These are phyloP conservation scores for Pseudorasbora parva DNA, from an alignment of 2,113 vertebrate genomes.

Conservation along the genomic window DNA sequence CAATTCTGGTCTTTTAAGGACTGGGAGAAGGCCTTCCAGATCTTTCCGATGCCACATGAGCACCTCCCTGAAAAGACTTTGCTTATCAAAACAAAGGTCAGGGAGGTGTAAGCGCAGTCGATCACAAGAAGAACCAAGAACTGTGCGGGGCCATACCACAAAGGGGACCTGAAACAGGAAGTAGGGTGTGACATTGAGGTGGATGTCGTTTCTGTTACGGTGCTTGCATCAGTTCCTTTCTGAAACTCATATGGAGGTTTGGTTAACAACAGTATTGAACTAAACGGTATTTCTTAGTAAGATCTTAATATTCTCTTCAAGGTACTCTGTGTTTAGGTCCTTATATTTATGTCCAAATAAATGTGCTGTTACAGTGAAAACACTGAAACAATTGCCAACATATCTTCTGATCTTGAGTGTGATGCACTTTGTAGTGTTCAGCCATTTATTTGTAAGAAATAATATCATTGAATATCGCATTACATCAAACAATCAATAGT, in stretches of 20 bases:
- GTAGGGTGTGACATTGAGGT: constrained; percentile 11
- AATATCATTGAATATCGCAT: constrained; percentile 29
- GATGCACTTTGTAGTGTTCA: constrained; percentile 27
- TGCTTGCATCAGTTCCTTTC: constrained; percentile 28
- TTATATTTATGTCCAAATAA: constrained; percentile 30
- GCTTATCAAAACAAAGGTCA: constrained; percentile 58
- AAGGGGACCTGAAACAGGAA: constrained; percentile 13
- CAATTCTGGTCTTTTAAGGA: constrained; percentile 62
- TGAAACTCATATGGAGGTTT: background rate
- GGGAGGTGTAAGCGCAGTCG: background rate
- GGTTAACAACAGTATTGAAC: background rate
- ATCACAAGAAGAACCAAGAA: background rate
- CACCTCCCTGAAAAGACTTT: constrained; percentile 48
- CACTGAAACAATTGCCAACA: constrained; percentile 30
- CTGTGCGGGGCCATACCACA: background rate
- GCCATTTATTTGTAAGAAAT: constrained; percentile 36
- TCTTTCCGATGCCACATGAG: constrained; percentile 37
- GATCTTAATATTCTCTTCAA: constrained; percentile 12
- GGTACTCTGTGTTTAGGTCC: constrained; percentile 34
- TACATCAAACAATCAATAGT: background rate
- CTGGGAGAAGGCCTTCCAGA: constrained; percentile 56
- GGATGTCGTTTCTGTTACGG: background rate
- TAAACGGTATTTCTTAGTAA: constrained; percentile 14
- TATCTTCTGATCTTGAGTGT: constrained; percentile 44
- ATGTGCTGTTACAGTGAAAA: constrained; percentile 28